Base-by-base conservation (phyloP, 2,888 invertebrate species). In the Agonum fuliginosum region DNA sequence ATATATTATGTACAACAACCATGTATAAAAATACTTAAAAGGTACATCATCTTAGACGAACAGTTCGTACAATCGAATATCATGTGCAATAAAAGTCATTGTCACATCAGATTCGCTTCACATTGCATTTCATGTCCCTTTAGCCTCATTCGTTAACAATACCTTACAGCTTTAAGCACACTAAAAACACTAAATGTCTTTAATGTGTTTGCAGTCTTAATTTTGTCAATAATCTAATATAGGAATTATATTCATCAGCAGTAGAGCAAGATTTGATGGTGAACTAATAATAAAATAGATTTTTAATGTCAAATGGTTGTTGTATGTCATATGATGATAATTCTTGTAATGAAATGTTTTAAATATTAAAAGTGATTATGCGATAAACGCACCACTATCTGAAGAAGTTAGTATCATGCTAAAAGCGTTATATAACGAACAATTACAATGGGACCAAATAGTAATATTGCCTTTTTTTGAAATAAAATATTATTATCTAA, bases 1-100 rank as follows among this genome's bases (percentile, higher is more conserved):
- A 83, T 81, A 83, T 82, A 78, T 67, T 85, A 85, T 86, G 84
- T 86, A 86, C 85, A 85, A 82, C 81, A 82, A 80, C 79, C 81
- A 82, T 79, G 78, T 79, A 79, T 80, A 81, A 80, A 80, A 81
- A 80, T 79, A 78, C 78, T 80, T 77, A 70, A 81, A 81, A 82
- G 80, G 81, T 81, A 83, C 80, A 82, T 79, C 79, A 80, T 79
- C 74, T 80, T 73, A 34, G 73, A 79, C 58, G 62, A 75, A 75
- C 75, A 74, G 17, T 74, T 65, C 58, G 62, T 74, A 74, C 74
- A 74, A 74, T 43, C 27, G 48, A 70, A 46, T 46, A 70, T 46
- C 27, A 48, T 14, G 37, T 3, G 22, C 27, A 70, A 46, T 12
- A 67, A 43, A 19, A 67, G 6, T 17, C 43, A 43, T 58, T 24